Evolutionary conservation across 2,888 invertebrate species (phyloP).

Genomic region (Oxystoma pomonae): DNA sequence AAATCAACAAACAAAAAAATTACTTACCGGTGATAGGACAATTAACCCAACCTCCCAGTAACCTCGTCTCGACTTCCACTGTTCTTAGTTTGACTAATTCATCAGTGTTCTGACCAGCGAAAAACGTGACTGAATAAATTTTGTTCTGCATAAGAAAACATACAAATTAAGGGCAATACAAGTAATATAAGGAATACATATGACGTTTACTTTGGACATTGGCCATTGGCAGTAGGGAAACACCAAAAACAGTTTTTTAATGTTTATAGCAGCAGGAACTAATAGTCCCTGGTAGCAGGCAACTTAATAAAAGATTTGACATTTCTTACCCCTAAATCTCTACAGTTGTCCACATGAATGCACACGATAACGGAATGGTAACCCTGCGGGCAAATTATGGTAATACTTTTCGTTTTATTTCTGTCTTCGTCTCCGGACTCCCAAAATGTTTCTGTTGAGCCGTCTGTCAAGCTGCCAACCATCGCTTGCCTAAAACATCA

Average conservation of each 20-base stretch:
- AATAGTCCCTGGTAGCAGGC: too few species aligned
- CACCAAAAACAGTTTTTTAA: too few species aligned
- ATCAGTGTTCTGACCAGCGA: conserved; percentile 75
- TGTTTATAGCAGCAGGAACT: too few species aligned
- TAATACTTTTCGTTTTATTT: conserved; percentile 85
- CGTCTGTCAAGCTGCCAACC: conserved; percentile 88
- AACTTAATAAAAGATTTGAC: too few species aligned
- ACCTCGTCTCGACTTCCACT: conserved; percentile 79
- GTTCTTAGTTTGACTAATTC: conserved; percentile 76
- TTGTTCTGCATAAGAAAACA: conserved; percentile 66
- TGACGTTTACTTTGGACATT: too few species aligned
- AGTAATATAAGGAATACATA: too few species aligned
- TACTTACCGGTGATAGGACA: conserved; percentile 72
- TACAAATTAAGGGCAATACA: too few species aligned
- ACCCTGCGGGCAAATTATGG: conserved; percentile 59
- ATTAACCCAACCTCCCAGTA: conserved; percentile 83
- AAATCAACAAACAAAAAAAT: too few species aligned
- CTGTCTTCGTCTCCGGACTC: conserved; percentile 97
- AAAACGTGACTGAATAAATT: conserved; percentile 80
- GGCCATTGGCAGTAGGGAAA: too few species aligned
- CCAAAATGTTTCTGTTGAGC: conserved; percentile 98
- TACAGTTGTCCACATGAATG: conserved; percentile 91
- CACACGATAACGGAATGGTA: conserved; percentile 71
- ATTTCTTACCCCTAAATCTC: conserved; percentile 83
- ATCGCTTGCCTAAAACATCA: conserved; percentile 73